Conservation (phyloP, 2,113 vertebrate genomes). For the Callopanchax toddi region DNA sequence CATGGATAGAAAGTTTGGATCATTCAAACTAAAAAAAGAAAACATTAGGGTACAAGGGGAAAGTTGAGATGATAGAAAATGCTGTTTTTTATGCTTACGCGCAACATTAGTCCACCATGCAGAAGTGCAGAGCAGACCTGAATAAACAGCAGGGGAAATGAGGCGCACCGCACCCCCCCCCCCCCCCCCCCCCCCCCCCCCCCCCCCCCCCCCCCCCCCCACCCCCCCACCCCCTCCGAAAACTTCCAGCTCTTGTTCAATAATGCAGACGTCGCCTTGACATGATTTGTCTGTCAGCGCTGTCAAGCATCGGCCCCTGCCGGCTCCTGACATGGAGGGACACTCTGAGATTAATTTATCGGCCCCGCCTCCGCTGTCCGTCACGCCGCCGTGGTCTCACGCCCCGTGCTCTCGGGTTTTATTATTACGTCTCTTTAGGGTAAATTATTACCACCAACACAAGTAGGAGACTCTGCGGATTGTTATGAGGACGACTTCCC, state of each 20-base stretch:
- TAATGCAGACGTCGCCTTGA: slow-evolving; percentile 45
- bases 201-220: too few relatives aligned
- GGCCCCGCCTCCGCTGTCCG: slow-evolving; percentile 36
- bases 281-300: slow-evolving; percentile 61
- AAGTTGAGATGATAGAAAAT: slow-evolving; percentile 57
- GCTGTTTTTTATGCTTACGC: background rate
- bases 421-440: slow-evolving; percentile 30
- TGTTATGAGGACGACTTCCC: background rate
- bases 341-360: slow-evolving; percentile 56
- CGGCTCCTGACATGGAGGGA: slow-evolving; percentile 45
- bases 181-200: too few relatives aligned
- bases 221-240: slow-evolving; percentile 8
- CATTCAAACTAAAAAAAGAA: slow-evolving; percentile 47
- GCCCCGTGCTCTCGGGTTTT: background rate
- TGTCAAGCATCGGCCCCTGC: slow-evolving; percentile 49
- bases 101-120: slow-evolving; percentile 19
- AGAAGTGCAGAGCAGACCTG: background rate
- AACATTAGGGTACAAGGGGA: slow-evolving; percentile 33
- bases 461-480: background rate
- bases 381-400: slow-evolving; percentile 15
- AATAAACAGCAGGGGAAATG: slow-evolving; percentile 37
- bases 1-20: slow-evolving; percentile 58
- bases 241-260: slow-evolving; percentile 44
- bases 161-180: too few relatives aligned
- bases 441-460: slow-evolving; percentile 19